Conservation (phyloP, 2,888 invertebrate species). For the Morinoia aosen region DNA sequence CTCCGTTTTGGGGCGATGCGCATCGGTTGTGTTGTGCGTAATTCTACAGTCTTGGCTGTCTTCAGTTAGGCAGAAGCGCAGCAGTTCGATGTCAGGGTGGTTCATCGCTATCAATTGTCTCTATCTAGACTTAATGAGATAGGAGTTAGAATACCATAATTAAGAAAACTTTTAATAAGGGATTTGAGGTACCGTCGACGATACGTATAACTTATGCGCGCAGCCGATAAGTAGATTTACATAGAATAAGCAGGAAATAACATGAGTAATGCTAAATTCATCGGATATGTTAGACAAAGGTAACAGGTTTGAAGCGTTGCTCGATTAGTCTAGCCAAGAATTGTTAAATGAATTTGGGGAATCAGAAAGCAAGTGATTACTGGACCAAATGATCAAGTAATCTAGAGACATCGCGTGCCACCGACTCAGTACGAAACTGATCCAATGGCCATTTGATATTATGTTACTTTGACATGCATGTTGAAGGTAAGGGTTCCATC, state of each 20-base stretch:
- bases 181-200: background rate
- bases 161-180: background rate
- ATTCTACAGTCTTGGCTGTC: background rate
- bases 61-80: background rate
- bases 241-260: conserved; percentile 17
- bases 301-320: background rate
- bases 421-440: background rate
- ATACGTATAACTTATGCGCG: background rate
- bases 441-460: background rate
- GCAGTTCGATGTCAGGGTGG: background rate
- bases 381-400: background rate
- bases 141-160: background rate
- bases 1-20: background rate
- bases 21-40: background rate
- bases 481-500: conserved; percentile 1
- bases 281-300: background rate
- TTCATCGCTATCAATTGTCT: background rate
- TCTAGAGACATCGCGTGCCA: background rate
- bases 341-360: background rate
- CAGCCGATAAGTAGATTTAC: background rate
- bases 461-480: background rate
- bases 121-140: background rate
- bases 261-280: background rate
- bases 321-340: background rate
- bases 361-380: background rate